A percentile compares a stretch with the other conserved stretches of the same genome.
Conservation (phyloP, 2,113 vertebrate genomes). For the Epinephelus moara region DNA sequence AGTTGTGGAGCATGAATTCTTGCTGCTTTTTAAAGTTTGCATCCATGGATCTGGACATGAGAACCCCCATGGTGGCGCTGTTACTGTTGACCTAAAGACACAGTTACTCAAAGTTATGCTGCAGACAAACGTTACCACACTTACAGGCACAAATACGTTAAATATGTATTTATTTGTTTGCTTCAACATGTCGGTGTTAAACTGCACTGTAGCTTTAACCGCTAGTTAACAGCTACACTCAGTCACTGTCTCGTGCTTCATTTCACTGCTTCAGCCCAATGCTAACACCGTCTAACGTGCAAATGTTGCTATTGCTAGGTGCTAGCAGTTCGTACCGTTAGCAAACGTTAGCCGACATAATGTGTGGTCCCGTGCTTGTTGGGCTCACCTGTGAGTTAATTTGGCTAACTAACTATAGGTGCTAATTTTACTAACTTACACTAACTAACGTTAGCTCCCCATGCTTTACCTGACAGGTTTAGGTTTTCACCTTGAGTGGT, state of each 20-base stretch:
- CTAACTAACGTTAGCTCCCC: not conserved
- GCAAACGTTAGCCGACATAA: not conserved
- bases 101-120: not conserved
- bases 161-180: not conserved
- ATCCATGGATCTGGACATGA: slow-evolving; percentile 88
- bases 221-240: no score
- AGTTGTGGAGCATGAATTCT: slow-evolving; percentile 88
- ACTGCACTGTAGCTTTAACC: not conserved
- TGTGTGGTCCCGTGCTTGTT: not conserved
- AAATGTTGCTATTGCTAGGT: not conserved
- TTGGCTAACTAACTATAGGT: not conserved
- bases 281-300: no score
- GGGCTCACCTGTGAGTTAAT: not conserved
- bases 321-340: not conserved
- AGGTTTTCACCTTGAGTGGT: not conserved
- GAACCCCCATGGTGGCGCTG: slow-evolving; percentile 85
- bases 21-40: slow-evolving; percentile 88
- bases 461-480: not conserved
- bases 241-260: not conserved
- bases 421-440: not conserved
- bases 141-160: not conserved
- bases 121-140: not conserved
- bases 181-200: not conserved
- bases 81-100: not conserved
- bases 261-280: not conserved